Evolutionary conservation across 2,113 vertebrate species (phyloP), one percentile per base, ranked within the genome.

Genomic region (Passer domesticus): DNA sequence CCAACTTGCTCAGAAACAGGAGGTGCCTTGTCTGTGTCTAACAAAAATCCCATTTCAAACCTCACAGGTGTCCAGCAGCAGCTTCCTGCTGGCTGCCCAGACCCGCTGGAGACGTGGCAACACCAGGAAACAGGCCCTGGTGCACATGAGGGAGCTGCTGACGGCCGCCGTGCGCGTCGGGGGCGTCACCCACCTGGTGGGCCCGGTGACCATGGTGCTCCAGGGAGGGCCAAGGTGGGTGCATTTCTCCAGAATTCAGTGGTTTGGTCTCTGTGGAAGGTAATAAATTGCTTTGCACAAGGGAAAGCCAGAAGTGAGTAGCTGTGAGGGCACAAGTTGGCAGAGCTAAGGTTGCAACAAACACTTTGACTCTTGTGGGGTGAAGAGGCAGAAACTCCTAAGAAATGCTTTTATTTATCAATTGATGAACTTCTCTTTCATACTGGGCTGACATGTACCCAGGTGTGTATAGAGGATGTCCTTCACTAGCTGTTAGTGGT

Each of bases 81-180:
- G 98, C 94, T 99, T 99, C 73, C 98, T 99, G 84, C 98, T 99
- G 41, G 99, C 99, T 13, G 99, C 99, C 7, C 99, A 99, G 98
- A 99, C 99, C 1, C 97, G 99, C 44, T 99, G 99, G 99, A 98
- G 98, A 25, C 98, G 99, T 23, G 99, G 99, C 22, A 99, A 98
- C 74, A 99, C 99, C 0, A 97, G 99, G 58, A 99, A 99, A 43
- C 99, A 99, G 92, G 99, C 99, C 0, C 97, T 99, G 68, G 98
- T 99, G 84, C 99, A 99, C 78, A 99, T 99, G 99, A 98, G 99
- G 67, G 99, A 99, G 91, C 60, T 99, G 93, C 98, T 99, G 86
- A 99, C 99, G 0, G 99, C 99, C 1, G 99, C 99, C 0, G 99
- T 99, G 41, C 97, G 99, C 2, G 99, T 99, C 3, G 99, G 99